Percentiles rank a stretch among this genome's conserved stretches.
Evolutionary conservation across 2,113 vertebrate genomes (phyloP).

Genomic region (Romanogobio albipinnatus): DNA sequence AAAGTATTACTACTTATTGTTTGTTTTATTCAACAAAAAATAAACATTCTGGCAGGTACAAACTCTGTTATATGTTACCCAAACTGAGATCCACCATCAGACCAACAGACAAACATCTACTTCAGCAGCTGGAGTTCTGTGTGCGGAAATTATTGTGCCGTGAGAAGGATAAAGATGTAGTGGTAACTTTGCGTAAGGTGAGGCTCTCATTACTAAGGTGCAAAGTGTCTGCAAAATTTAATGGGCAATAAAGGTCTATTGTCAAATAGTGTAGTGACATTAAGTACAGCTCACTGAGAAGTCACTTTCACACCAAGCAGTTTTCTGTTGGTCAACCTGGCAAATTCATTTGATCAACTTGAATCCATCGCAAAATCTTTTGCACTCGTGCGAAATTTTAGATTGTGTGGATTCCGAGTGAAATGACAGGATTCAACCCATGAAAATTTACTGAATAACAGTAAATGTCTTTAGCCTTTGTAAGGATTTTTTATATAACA

Average conservation of each 20-base stretch:
- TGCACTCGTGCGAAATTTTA: neutral
- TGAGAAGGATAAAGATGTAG: conserved; percentile 94
- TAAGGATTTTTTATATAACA: neutral
- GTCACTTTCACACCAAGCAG: neutral
- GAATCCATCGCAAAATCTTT: neutral
- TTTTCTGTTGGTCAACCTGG: neutral
- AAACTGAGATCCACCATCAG: conserved; percentile 88
- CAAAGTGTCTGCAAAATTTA: neutral
- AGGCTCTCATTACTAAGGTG: conserved; percentile 52
- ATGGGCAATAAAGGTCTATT: neutral
- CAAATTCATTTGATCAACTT: neutral
- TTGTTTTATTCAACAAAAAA: neutral
- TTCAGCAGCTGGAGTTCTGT: conserved; percentile 91
- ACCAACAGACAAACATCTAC: conserved; percentile 88
- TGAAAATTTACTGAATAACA: neutral
- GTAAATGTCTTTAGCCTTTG: conserved; percentile 23
- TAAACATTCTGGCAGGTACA: conserved; percentile 67
- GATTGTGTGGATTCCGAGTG: neutral
- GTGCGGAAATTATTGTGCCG: conserved; percentile 90
- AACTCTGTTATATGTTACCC: conserved; percentile 89
- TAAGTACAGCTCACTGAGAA: neutral
- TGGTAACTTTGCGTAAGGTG: conserved; percentile 88
- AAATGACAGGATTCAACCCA: neutral
- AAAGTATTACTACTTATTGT: neutral
- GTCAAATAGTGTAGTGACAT: neutral